Conservation (phyloP, 2,888 invertebrate genomes). For the Ephialtes manifestator region DNA sequence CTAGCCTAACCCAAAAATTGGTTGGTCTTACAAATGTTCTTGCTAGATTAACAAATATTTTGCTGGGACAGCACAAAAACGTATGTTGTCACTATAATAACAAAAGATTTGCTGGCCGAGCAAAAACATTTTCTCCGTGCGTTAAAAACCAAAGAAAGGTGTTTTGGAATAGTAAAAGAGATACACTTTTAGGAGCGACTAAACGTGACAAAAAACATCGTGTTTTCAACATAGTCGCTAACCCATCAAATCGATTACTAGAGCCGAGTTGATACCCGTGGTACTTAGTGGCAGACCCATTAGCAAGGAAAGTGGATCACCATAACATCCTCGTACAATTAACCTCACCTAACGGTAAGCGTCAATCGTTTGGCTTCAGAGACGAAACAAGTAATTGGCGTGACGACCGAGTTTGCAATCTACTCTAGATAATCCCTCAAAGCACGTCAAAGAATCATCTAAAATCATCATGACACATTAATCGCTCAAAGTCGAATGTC, state of each 20-base stretch:
- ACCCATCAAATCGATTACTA: background rate
- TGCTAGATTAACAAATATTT: too few relatives aligned
- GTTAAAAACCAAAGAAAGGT: background rate
- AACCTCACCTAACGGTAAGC: background rate
- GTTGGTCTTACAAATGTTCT: too few relatives aligned
- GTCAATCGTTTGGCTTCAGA: background rate
- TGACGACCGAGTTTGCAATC: background rate
- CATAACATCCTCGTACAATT: slow-evolving; percentile 13
- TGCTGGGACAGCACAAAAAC: too few relatives aligned
- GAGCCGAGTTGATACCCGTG: background rate
- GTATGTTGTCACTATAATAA: too few relatives aligned
- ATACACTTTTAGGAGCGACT: background rate
- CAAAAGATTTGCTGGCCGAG: too few relatives aligned
- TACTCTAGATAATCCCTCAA: slow-evolving; percentile 19
- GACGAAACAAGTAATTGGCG: background rate
- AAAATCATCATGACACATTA: slow-evolving; percentile 24
- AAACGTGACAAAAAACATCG: background rate
- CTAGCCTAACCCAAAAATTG: too few relatives aligned
- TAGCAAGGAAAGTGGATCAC: slow-evolving; percentile 6
- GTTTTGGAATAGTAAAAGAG: background rate
- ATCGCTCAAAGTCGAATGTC: slow-evolving; percentile 8
- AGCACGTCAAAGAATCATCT: slow-evolving; percentile 48
- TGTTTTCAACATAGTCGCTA: background rate
- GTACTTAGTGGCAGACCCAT: background rate
- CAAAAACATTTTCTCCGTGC: too few relatives aligned